Percentiles rank a stretch among this genome's conserved stretches.
Evolutionary conservation across 2,113 vertebrate genomes (phyloP).

Genomic region (Ochotona princeps): DNA sequence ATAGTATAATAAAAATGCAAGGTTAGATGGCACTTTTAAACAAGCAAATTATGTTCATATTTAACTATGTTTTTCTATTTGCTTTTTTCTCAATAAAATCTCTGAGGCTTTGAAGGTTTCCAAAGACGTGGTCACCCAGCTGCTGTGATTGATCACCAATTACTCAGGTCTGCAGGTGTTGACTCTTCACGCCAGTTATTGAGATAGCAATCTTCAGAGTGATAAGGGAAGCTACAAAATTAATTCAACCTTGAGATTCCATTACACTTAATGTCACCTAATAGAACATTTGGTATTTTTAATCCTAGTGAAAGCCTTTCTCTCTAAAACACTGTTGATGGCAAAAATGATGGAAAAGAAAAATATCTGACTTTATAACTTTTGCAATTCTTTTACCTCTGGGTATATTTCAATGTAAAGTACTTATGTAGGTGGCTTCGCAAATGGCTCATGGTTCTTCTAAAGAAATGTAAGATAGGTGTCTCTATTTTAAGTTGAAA

Average conservation of each 20-base stretch:
- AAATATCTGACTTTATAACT: slow-evolving; percentile 65
- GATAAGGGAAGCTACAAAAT: slow-evolving; percentile 83
- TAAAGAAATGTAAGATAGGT: not conserved
- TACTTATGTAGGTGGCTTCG: slow-evolving; percentile 11
- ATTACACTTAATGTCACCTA: slow-evolving; percentile 82
- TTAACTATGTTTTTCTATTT: slow-evolving; percentile 66
- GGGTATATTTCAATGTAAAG: slow-evolving; percentile 46
- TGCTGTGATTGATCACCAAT: slow-evolving; percentile 84
- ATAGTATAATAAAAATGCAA: slow-evolving; percentile 77
- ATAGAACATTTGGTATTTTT: slow-evolving; percentile 81
- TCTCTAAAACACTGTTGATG: slow-evolving; percentile 59
- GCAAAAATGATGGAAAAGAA: slow-evolving; percentile 68
- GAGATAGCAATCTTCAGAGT: slow-evolving; percentile 78
- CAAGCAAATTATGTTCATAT: slow-evolving; percentile 15
- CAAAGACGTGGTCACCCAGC: slow-evolving; percentile 74
- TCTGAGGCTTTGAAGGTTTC: slow-evolving; percentile 68
- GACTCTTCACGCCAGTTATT: slow-evolving; percentile 79
- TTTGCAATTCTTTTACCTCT: slow-evolving; percentile 45
- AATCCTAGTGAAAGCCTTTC: slow-evolving; percentile 77
- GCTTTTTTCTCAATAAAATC: slow-evolving; percentile 56
- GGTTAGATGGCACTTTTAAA: slow-evolving; percentile 63
- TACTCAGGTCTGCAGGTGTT: slow-evolving; percentile 74
- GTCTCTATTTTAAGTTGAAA: slow-evolving; percentile 63
- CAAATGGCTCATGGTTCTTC: slow-evolving; percentile 46
- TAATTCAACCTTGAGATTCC: slow-evolving; percentile 84